Base-by-base conservation (phyloP, 2,888 invertebrate genomes). In the Gryllus longicercus region DNA sequence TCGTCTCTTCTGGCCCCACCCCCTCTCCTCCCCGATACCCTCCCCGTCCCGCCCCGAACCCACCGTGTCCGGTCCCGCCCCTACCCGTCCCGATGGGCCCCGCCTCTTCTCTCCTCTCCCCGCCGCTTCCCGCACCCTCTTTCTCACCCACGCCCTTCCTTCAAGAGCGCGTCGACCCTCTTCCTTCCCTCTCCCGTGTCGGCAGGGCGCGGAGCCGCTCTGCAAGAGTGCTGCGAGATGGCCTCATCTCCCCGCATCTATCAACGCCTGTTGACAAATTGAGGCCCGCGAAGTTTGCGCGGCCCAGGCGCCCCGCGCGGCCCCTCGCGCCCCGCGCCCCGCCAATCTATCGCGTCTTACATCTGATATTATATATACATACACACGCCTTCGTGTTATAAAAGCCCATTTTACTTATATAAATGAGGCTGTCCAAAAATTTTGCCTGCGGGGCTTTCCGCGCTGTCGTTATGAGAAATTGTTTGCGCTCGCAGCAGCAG, bases 371-470 rank as follows among this genome's bases (percentile, higher is more conserved):
- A 63, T 63, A 63, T 63, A 63, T 63, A 63, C 63, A 63, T 63
- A 63, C 63, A 63, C 63, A 63, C n/a, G 63, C 63, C 63, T 63
- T 63, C 63, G 63, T 63, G 63, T 63, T 63, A 63, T 63, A 63
- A 63, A 63, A 63, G 63, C 63, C 63, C 63, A 63, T 63, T 63
- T 63, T 63, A 14, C 63, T 63, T 63, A 63, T 79, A 79, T 79
- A 79, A 79, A 79, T 79, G 79, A 79, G 79, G 18, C 75, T 79
- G 79, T 79, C 79, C 63, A 79, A 79, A 79, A 79, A 79, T 79
- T 50, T 76, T 76, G 76, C 76, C 76, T 76, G 23, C 76, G 38
- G n/a, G 63, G 63, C 79, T 74, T 74, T 38, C 77, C n/a, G 78
- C 78, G 25, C 79, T 79, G 79, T 79, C 79, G 79, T 79, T 76